These are phyloP conservation scores for Oncorhynchus kisutch DNA, from an alignment of 2,113 vertebrate species.

Conservation along the genomic window DNA sequence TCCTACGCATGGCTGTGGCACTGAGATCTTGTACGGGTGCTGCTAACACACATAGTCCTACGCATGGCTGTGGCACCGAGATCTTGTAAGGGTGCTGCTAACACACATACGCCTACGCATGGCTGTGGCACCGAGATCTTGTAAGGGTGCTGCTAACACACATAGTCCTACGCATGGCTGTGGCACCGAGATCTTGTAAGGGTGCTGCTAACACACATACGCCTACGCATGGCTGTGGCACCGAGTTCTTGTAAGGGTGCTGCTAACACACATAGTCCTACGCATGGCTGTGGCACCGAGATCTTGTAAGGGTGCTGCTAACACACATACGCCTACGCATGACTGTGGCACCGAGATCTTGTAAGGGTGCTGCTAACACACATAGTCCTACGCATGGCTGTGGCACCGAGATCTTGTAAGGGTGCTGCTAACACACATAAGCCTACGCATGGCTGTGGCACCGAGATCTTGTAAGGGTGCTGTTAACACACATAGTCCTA, in stretches of 20 bases:
- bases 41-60: slow-evolving; percentile 44
- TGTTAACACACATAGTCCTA: slow-evolving; percentile 44
- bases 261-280: slow-evolving; percentile 44
- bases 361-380: slow-evolving; percentile 30
- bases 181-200: slow-evolving; percentile 31
- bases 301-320: slow-evolving; percentile 14
- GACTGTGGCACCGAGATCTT: slow-evolving; percentile 49
- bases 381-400: slow-evolving; percentile 48
- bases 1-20: slow-evolving; percentile 53
- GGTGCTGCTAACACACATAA: slow-evolving; percentile 38
- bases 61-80: slow-evolving; percentile 52
- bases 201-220: slow-evolving; percentile 38
- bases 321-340: slow-evolving; percentile 32
- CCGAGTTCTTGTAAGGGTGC: background rate
- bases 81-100: slow-evolving; percentile 14
- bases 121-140: slow-evolving; percentile 50
- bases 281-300: slow-evolving; percentile 52
- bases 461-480: background rate
- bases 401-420: slow-evolving; percentile 31
- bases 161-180: slow-evolving; percentile 48
- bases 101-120: slow-evolving; percentile 32
- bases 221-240: slow-evolving; percentile 53
- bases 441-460: slow-evolving; percentile 53
- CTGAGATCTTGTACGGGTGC: background rate
- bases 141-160: slow-evolving; percentile 30